phyloP scores from a whole-genome alignment of 1,140 invertebrate species.

The Papilio glaucus region DNA sequence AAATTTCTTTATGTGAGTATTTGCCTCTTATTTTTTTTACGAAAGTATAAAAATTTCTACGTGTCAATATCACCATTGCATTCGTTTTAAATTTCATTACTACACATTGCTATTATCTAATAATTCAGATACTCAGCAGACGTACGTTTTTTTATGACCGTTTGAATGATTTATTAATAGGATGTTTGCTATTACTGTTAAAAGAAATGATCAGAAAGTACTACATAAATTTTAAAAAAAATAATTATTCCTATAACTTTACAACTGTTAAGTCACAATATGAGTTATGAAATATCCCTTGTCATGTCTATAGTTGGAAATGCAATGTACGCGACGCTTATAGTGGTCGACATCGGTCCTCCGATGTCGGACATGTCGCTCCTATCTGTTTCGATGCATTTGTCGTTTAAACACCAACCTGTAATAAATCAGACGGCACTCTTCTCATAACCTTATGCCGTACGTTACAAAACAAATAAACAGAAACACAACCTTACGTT shows the following conservation, averaged over 20 bases:
- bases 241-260: not conserved
- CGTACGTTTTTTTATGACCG: no score
- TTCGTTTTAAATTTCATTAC: no score
- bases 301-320: slow-evolving; percentile 52
- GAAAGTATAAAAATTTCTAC: no score
- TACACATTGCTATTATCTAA: no score
- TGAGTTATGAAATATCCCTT: slow-evolving; percentile 48
- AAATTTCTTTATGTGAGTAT: no score
- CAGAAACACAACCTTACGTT: slow-evolving; percentile 37
- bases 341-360: slow-evolving; percentile 77
- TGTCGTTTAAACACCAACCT: slow-evolving; percentile 83
- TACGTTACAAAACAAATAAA: slow-evolving; percentile 41
- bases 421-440: slow-evolving; percentile 78
- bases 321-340: slow-evolving; percentile 56
- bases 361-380: slow-evolving; percentile 81
- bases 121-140: no score
- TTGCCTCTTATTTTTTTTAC: no score
- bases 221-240: not conserved
- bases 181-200: no score
- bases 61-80: no score
- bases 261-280: no score
- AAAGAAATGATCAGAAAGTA: no score
- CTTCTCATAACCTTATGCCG: slow-evolving; percentile 40
- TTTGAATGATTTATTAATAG: no score
- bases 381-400: slow-evolving; percentile 83